Evolutionary conservation across 2,888 invertebrate species (phyloP).

Genomic region (Polylopha cassiicola): DNA sequence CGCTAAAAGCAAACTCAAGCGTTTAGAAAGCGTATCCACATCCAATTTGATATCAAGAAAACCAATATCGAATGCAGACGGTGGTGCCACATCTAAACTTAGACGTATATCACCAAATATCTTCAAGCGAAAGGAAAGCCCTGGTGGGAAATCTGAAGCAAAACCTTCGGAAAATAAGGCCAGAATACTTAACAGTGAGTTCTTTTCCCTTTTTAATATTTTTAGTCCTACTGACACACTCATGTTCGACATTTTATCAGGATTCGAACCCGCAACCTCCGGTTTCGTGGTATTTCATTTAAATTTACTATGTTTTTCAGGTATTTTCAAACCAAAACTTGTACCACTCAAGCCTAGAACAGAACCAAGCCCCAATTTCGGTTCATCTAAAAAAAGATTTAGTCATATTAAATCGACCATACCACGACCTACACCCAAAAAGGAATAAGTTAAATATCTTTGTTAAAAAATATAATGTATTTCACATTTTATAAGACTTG

Average conservation of each 20-base stretch:
- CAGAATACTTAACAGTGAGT: slow-evolving; percentile 54
- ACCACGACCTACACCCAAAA: slow-evolving; percentile 50
- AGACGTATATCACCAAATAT: slow-evolving; percentile 55
- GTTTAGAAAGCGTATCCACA: slow-evolving; percentile 55
- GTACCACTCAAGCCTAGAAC: slow-evolving; percentile 36
- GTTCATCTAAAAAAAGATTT: slow-evolving; percentile 52
- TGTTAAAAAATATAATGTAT: slow-evolving; percentile 4
- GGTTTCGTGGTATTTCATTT: too few species aligned
- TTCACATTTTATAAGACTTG: slow-evolving; percentile 9
- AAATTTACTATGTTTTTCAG: slow-evolving; percentile 36
- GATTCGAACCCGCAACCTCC: too few species aligned
- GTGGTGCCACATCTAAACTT: slow-evolving; percentile 42
- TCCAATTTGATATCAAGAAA: slow-evolving; percentile 44
- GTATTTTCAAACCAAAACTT: slow-evolving; percentile 51
- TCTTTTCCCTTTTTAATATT: background rate
- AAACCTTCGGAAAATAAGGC: slow-evolving; percentile 35
- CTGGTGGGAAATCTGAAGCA: slow-evolving; percentile 31
- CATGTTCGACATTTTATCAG: too few species aligned
- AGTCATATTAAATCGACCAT: slow-evolving; percentile 68
- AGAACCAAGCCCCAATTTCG: slow-evolving; percentile 49
- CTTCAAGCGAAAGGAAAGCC: slow-evolving; percentile 44
- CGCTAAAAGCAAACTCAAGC: slow-evolving; percentile 40
- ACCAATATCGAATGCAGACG: slow-evolving; percentile 35
- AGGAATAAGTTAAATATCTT: slow-evolving; percentile 37
- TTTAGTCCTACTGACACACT: too few species aligned